A percentile compares a stretch with the other conserved stretches of the same genome.
phyloP scores from a whole-genome alignment of 1,140 invertebrate species.

The Procambarus virginalis region DNA sequence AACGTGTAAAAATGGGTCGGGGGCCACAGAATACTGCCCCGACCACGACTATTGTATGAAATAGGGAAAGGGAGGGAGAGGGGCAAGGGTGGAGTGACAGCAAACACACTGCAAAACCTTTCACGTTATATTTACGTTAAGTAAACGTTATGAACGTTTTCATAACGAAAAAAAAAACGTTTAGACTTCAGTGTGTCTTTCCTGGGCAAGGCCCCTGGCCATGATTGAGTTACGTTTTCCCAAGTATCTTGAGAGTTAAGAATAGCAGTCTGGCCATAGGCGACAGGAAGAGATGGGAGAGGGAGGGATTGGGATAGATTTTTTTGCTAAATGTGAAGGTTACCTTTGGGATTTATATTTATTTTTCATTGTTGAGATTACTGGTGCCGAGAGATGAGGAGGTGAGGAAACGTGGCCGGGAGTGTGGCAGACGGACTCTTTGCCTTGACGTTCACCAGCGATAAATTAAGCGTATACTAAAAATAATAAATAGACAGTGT shows the following conservation, averaged over 20 bases:
- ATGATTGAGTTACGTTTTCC: neutral
- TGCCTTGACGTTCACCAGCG: conserved; percentile 13
- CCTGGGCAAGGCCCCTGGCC: neutral
- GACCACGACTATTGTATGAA: neutral
- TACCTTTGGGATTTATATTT: neutral
- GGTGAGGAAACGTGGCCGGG: neutral
- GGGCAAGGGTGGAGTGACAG: neutral
- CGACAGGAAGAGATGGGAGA: neutral
- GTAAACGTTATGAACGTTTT: no score
- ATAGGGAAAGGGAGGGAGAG: neutral
- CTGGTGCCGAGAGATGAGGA: neutral
- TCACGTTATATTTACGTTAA: no score
- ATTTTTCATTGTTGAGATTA: conserved; percentile 4
- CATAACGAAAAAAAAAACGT: no score
- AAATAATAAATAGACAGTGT: conserved; percentile 63
- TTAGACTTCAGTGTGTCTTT: no score
- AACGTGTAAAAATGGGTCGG: conserved; percentile 23
- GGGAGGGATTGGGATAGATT: neutral
- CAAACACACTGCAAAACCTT: no score
- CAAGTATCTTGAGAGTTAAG: neutral
- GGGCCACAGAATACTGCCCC: neutral
- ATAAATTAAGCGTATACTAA: conserved; percentile 37
- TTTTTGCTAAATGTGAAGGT: neutral
- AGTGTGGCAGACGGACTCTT: conserved; percentile 7
- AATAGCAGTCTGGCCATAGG: neutral